These are phyloP conservation scores for Stenurella melanura DNA, from an alignment of 2,888 invertebrate genomes.

Conservation along the genomic window DNA sequence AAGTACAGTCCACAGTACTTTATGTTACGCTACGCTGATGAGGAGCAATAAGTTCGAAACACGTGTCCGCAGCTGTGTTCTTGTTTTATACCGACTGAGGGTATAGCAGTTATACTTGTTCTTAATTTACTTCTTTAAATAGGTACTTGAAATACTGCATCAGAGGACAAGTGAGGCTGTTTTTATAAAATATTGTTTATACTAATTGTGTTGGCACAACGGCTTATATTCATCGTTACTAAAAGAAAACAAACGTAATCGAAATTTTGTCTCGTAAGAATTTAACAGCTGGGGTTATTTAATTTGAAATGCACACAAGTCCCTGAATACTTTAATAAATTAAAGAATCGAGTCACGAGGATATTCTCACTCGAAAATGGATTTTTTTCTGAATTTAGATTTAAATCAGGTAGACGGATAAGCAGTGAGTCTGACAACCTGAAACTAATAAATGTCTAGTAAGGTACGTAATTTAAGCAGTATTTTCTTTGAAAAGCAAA, in stretches of 20 bases:
- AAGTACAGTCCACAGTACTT: too few species aligned
- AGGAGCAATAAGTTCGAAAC: too few species aligned
- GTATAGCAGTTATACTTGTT: too few species aligned
- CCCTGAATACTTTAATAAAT: neutral
- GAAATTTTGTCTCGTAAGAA: neutral
- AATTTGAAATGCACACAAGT: neutral
- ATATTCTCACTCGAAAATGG: neutral
- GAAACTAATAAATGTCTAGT: slow-evolving; percentile 66
- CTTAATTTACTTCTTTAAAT: too few species aligned
- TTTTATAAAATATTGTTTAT: too few species aligned
- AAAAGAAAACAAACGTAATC: neutral
- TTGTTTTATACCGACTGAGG: too few species aligned
- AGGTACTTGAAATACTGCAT: too few species aligned
- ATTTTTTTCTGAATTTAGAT: slow-evolving; percentile 33
- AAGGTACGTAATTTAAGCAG: slow-evolving; percentile 64
- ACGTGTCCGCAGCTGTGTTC: too few species aligned
- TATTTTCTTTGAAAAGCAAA: slow-evolving; percentile 65
- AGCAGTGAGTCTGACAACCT: slow-evolving; percentile 55
- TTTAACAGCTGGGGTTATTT: neutral
- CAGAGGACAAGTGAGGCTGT: too few species aligned
- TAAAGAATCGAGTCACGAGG: neutral
- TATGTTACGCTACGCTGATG: too few species aligned
- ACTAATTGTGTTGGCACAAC: too few species aligned
- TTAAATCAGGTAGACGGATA: slow-evolving; percentile 50
- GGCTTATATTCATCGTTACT: too few species aligned